Evolutionary conservation across 2,797 vertebrate genomes (phyloP).

Genomic region (Amphiprion clarkii): DNA sequence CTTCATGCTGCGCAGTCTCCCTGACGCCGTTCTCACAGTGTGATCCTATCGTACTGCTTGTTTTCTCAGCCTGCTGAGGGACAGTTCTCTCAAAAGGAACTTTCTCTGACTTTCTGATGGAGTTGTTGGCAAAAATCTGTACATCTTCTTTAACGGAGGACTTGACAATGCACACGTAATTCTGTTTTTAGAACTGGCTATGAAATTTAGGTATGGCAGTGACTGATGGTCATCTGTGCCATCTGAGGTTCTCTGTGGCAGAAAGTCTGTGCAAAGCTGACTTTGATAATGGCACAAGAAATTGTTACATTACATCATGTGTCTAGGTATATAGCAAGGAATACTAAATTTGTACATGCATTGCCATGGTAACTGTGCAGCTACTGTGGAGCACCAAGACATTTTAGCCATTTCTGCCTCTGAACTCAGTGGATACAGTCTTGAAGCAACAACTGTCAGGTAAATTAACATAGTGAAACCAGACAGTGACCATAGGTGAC

Average conservation of each 20-base stretch:
- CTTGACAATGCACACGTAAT: conserved; percentile 2
- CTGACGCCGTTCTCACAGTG: not conserved
- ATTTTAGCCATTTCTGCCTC: not conserved
- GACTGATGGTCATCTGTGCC: conserved; percentile 31
- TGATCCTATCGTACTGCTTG: conserved; percentile 9
- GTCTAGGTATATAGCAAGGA: conserved; percentile 22
- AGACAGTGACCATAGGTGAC: not conserved
- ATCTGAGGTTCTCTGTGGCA: conserved; percentile 21
- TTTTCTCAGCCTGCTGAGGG: not conserved
- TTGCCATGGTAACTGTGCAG: conserved; percentile 40
- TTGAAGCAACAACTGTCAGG: not conserved
- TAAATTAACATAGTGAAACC: not conserved
- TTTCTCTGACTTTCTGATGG: not conserved
- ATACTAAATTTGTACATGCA: conserved; percentile 29
- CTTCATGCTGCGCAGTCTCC: not conserved
- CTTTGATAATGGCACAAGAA: conserved; percentile 39
- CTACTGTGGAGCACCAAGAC: not conserved
- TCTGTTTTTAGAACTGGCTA: conserved; percentile 18
- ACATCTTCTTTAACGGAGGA: conserved; percentile 14
- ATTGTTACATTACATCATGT: conserved; percentile 26
- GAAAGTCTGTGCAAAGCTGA: conserved; percentile 27
- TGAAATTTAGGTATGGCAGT: conserved; percentile 27
- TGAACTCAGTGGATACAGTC: not conserved
- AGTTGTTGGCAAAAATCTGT: conserved; percentile 17
- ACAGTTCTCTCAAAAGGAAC: not conserved